Evolutionary conservation across 1,140 invertebrate genomes (phyloP), one percentile per base, ranked within the genome.

Genomic region (Meloidogyne floridensis): DNA sequence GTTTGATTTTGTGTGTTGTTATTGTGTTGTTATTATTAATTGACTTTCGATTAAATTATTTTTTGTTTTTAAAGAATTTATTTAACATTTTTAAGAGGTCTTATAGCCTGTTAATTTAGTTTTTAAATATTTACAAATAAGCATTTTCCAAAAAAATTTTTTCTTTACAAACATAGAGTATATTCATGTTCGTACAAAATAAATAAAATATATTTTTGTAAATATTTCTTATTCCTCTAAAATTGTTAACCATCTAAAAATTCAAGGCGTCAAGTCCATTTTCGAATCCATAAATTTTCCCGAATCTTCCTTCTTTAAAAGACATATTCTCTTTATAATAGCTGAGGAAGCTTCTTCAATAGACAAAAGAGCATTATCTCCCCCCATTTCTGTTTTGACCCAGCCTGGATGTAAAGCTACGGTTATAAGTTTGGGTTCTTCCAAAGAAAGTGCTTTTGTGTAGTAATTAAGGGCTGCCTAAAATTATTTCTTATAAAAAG

Each of bases 391-490:
- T 65, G 75, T 81, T 42, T 53, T 32, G 2, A 81, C 80, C 80
- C 80, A 81, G 3, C 80, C 80, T 8, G 80, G 80, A 18, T 75
- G 74, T 6, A 81, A 13, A 15, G 80, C 75, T 72, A 81, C 51
- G n/a, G 54, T 13, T 15, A 77, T 54, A 53, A 81, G 56, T 51
- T 81, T 20, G 9, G 75, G 53, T 10, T 81, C 75, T 43, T 71
- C 80, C 20, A 59, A 11, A 18, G 80, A 72, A n/a, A 81, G 53
- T 59, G 53, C 71, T 77, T 77, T 81, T 32, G 73, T 75, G 42
- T 77, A 81, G 80, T 81, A 73, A 32, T 81, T 75, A 18, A 81
- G 73, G 8, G 80, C 80, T 8, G 80, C 80, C 80, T 81, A 20
- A 69, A 72, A 11, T 54, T 53, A 42, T 42, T 56, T 32, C 32